These are phyloP conservation scores for Tetramorium bicarinatum DNA, from an alignment of 2,888 invertebrate genomes.

Conservation along the genomic window DNA sequence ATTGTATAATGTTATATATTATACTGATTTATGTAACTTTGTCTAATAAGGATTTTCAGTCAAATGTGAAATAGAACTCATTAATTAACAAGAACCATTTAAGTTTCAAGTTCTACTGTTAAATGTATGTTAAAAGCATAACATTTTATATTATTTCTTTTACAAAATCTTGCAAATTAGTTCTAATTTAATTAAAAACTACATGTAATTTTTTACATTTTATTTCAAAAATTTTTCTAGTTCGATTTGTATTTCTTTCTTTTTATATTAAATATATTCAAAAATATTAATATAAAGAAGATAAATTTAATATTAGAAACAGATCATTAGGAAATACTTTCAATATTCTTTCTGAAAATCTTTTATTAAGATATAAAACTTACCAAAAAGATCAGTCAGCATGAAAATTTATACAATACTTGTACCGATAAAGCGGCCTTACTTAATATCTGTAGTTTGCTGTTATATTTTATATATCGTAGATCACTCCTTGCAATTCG, in stretches of 20 bases:
- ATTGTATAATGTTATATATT: background rate
- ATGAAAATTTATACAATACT: background rate
- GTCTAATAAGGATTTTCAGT: background rate
- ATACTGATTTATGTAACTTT: background rate
- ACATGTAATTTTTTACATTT: background rate
- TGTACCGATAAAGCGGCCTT: background rate
- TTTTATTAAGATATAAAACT: background rate
- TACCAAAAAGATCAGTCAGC: background rate
- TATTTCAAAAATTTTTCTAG: background rate
- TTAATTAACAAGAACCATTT: no score
- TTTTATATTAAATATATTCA: background rate
- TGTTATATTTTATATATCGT: background rate
- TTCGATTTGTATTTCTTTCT: background rate
- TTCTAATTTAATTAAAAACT: background rate
- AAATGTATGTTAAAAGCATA: no score
- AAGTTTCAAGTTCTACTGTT: background rate
- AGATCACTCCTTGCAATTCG: background rate
- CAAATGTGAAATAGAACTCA: background rate
- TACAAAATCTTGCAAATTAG: background rate
- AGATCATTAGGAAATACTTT: background rate
- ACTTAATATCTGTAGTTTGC: background rate
- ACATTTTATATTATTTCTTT: background rate
- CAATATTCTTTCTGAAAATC: background rate
- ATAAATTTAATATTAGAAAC: background rate
- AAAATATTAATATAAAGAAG: background rate